These are phyloP conservation scores for Sebastes kiyomatsui DNA, from an alignment of 2,797 vertebrate species.

Conservation along the genomic window DNA sequence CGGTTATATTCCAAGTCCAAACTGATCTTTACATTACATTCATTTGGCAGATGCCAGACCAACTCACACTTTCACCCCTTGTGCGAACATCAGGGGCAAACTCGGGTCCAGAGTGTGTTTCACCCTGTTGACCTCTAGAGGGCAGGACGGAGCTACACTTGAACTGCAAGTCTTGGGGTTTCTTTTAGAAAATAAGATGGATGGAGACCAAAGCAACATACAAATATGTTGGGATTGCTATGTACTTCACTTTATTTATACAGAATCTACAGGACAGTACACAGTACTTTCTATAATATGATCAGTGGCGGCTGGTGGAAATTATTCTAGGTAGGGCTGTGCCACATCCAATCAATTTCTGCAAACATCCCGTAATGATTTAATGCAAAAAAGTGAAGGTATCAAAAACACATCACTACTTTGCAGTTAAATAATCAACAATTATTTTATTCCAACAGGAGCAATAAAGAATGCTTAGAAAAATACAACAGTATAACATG, in stretches of 20 bases:
- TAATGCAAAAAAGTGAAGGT: no score
- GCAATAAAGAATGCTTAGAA: no score
- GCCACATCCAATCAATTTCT: no score
- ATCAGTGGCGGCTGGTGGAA: background rate
- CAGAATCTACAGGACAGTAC: background rate
- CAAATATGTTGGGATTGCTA: accelerated
- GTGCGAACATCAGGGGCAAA: background rate
- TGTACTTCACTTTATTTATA: background rate
- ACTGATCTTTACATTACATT: background rate
- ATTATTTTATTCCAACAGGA: no score
- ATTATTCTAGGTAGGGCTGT: no score
- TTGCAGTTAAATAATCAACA: no score
- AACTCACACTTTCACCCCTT: background rate
- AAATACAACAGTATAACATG: no score
- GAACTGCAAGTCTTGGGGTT: background rate
- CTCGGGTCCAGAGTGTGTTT: background rate
- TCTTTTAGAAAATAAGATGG: background rate
- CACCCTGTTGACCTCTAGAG: conserved; percentile 21
- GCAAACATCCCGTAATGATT: no score
- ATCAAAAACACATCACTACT: no score
- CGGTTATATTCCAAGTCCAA: background rate
- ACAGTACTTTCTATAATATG: background rate
- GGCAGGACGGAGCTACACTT: conserved; percentile 12
- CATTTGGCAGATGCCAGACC: background rate
- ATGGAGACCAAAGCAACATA: background rate